Percentiles rank a stretch among this genome's conserved stretches.
phyloP scores from a whole-genome alignment of 2,797 vertebrate genomes.

The Phaenicophaeus curvirostris region DNA sequence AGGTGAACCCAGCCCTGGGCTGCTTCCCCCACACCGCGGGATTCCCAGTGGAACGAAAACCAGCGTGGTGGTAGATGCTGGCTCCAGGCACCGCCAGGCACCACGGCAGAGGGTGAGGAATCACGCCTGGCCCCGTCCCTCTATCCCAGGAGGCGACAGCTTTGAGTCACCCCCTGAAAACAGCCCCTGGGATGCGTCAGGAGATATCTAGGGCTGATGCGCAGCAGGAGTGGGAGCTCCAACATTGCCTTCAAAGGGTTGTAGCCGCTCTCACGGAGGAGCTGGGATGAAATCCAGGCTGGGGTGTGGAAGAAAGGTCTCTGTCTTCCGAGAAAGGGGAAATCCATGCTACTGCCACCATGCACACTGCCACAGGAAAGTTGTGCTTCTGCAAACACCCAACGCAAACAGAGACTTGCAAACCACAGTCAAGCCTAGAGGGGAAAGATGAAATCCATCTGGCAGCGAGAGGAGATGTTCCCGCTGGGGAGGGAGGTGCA shows the following conservation, averaged over 20 bases:
- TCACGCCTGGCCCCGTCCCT: not conserved
- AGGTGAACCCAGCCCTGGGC: not conserved
- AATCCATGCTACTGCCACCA: not conserved
- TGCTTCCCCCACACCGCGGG: not conserved
- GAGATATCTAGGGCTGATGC: not conserved
- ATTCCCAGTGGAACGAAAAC: not conserved
- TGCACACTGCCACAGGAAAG: not conserved
- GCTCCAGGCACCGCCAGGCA: not conserved
- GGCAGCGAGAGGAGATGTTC: not conserved
- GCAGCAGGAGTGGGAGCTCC: rapidly evolving
- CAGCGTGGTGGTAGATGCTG: too few species aligned
- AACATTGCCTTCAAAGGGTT: not conserved
- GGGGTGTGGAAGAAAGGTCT: not conserved
- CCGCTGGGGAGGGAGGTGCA: rapidly evolving
- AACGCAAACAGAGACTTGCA: not conserved
- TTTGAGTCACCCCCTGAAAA: constrained; percentile 10
- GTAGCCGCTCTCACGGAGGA: rapidly evolving
- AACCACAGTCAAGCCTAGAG: not conserved
- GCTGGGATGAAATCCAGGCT: not conserved
- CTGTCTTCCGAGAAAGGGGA: not conserved
- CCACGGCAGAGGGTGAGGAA: rapidly evolving
- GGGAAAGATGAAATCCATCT: not conserved
- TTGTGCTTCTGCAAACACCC: not conserved
- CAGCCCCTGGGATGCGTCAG: not conserved
- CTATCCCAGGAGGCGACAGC: rapidly evolving